Evolutionary conservation across 1,140 invertebrate species (phyloP), one percentile per base, ranked within the genome.

Genomic region (Drosophila obscura): DNA sequence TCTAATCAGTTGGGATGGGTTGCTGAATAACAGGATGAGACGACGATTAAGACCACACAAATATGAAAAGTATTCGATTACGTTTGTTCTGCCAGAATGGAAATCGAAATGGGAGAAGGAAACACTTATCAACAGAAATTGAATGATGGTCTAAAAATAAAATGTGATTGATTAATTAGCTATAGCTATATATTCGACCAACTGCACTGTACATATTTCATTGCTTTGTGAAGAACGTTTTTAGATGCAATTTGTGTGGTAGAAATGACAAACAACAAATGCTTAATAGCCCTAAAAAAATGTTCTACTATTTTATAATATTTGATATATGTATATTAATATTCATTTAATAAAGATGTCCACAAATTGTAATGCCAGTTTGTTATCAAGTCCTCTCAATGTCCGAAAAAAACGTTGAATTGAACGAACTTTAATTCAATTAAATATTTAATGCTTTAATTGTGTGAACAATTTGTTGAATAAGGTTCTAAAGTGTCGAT

Each of bases 31-130:
- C 6, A 5, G 26, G 26, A 28, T 35, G 31, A 24, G 58, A 8
- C 26, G 24, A 52, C 46, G 26, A 6, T 55, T 60, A 69, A 48
- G 31, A 35, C 49, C 41, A 9, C 44, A 2, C 19, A 73, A 55
- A 56, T 50, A 41, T 31, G n/a, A 22, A 73, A 73, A 73, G 51
- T 73, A 73, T 73, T 73, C 39, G 69, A 64, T 57, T 73, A 64
- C 69, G 50, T 55, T 55, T 43, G 31, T 31, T 26, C 26, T 56
- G 35, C 44, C 35, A 56, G 49, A 24, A 31, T n/a, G 35, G 48
- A 48, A 43, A 7, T 22, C 35, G 7, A 48, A 48, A 55, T n/a
- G 13, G 43, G 22, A 35, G 4, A 9, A 9, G 31, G 31, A 35
- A 35, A 35, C 8, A 35, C 31, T 35, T 8, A 35, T 35, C 31